These are phyloP conservation scores for Tautogolabrus adspersus DNA, from an alignment of 2,113 vertebrate species.

Conservation along the genomic window DNA sequence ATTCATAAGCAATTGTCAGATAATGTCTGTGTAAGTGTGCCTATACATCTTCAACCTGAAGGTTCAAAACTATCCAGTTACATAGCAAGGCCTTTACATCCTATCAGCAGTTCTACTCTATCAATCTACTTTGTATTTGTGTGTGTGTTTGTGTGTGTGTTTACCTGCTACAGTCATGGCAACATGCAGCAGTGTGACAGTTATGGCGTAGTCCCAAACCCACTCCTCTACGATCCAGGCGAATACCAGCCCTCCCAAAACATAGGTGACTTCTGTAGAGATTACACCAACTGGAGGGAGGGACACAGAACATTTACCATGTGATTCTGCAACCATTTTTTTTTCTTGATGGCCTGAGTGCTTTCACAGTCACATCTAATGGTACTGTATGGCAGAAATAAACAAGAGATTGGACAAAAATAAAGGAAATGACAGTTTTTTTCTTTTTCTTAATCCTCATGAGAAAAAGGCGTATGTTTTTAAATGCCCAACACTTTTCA, in stretches of 20 bases:
- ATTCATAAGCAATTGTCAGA: background rate
- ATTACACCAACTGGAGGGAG: slow-evolving; percentile 79
- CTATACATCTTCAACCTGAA: background rate
- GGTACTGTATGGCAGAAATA: background rate
- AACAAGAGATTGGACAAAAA: background rate
- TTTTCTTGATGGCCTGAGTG: background rate
- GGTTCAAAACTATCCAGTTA: slow-evolving; percentile 50
- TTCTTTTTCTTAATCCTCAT: too few species aligned
- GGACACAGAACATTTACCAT: background rate
- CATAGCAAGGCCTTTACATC: slow-evolving; percentile 49
- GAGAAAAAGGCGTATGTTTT: background rate
- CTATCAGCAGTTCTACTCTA: slow-evolving; percentile 53
- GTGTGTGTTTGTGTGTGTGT: slow-evolving; percentile 24
- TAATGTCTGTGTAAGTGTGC: background rate
- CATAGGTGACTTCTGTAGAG: slow-evolving; percentile 85
- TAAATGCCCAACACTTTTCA: too few species aligned
- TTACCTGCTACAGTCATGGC: slow-evolving; percentile 82
- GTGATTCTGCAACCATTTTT: background rate
- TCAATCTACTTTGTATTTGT: slow-evolving; percentile 54
- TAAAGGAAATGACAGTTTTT: too few species aligned
- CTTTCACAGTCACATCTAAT: background rate
- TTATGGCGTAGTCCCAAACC: slow-evolving; percentile 89
- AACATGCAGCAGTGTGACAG: slow-evolving; percentile 85
- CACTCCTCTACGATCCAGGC: slow-evolving; percentile 87
- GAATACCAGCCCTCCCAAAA: slow-evolving; percentile 83